Conservation (phyloP, 2,113 vertebrate genomes). For the Ibidorhyncha struthersii region DNA sequence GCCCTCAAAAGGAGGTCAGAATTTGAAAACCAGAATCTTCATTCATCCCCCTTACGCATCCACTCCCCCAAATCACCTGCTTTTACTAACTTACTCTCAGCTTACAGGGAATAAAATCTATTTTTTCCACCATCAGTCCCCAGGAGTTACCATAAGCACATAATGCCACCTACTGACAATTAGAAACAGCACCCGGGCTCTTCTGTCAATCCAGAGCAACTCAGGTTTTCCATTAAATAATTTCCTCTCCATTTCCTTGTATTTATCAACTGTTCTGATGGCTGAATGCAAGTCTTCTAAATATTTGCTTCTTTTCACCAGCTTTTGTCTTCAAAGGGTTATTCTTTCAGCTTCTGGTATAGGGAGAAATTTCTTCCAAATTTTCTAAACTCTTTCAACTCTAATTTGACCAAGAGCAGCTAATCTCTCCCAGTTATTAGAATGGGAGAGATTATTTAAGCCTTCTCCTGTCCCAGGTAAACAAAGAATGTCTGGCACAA, state of each 20-base stretch:
- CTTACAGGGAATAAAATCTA: not conserved
- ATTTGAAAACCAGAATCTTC: not conserved
- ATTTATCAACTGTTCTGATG: not conserved
- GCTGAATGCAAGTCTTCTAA: not conserved
- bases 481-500: not conserved
- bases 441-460: not conserved
- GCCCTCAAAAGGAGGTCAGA: not conserved
- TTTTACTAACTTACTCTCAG: not conserved
- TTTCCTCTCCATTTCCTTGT: conserved; percentile 37
- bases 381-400: not conserved
- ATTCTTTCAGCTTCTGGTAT: not conserved
- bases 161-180: conserved; percentile 39
- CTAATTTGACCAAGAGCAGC: not conserved
- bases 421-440: not conserved
- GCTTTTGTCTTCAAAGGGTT: not conserved
- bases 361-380: not conserved
- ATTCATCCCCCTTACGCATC: not conserved
- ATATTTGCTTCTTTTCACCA: not conserved
- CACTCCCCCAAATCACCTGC: not conserved
- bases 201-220: not conserved
- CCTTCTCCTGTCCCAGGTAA: not conserved
- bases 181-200: not conserved
- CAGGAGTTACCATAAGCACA: not conserved
- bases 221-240: conserved; percentile 5
- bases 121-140: not conserved